These are phyloP conservation scores for Pseudachorutes palmiensis DNA, from an alignment of 1,140 invertebrate genomes.

Conservation along the genomic window DNA sequence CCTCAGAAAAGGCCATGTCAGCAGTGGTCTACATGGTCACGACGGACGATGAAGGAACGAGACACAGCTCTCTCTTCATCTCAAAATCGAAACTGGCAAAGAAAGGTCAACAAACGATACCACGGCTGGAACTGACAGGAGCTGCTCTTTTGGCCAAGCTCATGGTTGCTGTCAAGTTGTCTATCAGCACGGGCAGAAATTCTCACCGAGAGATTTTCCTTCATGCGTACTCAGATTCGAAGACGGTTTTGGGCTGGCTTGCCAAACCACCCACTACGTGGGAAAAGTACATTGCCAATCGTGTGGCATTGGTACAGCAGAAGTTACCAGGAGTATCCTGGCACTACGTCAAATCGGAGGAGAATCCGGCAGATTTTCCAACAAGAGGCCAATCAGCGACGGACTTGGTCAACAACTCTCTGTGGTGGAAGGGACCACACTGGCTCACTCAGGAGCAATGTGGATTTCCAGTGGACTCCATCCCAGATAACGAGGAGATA, in stretches of 20 bases:
- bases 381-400: conserved; percentile 41
- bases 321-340: conserved; percentile 34
- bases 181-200: background rate
- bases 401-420: conserved; percentile 31
- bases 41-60: conserved; percentile 16
- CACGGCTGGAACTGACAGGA: conserved; percentile 39
- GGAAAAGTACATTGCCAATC: conserved; percentile 44
- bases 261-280: conserved; percentile 36
- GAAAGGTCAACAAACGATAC: conserved; percentile 30
- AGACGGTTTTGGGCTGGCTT: conserved; percentile 42
- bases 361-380: conserved; percentile 45
- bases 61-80: conserved; percentile 27
- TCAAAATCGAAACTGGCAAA: conserved; percentile 38
- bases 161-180: background rate
- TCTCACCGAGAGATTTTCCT: conserved; percentile 14
- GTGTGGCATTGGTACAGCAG: conserved; percentile 42
- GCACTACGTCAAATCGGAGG: conserved; percentile 39
- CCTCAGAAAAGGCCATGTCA: conserved; percentile 12
- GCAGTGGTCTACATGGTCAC: conserved; percentile 6
- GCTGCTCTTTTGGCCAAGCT: conserved; percentile 38
- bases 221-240: conserved; percentile 43
- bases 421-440: conserved; percentile 43
- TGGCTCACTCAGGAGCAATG: too few species aligned
- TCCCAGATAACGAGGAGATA: too few species aligned
- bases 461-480: too few species aligned